Conservation (phyloP, 2,113 vertebrate genomes). For the Macrotis lagotis region DNA sequence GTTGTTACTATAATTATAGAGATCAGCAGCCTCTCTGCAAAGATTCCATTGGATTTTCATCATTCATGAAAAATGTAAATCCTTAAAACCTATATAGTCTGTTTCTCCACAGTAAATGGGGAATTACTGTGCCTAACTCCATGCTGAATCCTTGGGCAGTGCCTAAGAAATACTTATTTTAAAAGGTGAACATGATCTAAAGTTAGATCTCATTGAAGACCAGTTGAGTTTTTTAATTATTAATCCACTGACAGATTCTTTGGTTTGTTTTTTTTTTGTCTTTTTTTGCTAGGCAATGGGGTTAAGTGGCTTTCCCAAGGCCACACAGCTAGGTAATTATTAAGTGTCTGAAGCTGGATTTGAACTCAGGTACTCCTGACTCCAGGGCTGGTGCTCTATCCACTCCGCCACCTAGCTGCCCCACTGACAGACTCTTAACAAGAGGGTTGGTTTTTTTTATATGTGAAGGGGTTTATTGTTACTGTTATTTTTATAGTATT, state of each 20-base stretch:
- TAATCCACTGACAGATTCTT: not conserved
- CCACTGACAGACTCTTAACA: not conserved
- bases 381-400: no score
- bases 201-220: not conserved
- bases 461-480: not conserved
- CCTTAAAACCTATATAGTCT: not conserved
- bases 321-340: no score
- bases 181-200: constrained; percentile 15
- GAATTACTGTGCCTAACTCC: not conserved
- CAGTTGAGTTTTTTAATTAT: constrained; percentile 17
- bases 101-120: not conserved
- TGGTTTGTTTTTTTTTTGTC: no score
- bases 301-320: no score
- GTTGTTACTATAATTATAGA: not conserved
- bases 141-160: not conserved
- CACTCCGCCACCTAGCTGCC: no score
- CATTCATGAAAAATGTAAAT: constrained; percentile 20
- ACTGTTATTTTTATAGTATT: not conserved
- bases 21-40: not conserved
- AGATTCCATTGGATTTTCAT: not conserved
- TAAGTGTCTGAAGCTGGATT: no score
- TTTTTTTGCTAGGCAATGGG: no score
- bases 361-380: no score
- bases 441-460: not conserved
- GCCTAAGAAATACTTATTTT: not conserved